These are phyloP conservation scores for Bombus affinis DNA, from an alignment of 1,140 invertebrate species.

Conservation along the genomic window DNA sequence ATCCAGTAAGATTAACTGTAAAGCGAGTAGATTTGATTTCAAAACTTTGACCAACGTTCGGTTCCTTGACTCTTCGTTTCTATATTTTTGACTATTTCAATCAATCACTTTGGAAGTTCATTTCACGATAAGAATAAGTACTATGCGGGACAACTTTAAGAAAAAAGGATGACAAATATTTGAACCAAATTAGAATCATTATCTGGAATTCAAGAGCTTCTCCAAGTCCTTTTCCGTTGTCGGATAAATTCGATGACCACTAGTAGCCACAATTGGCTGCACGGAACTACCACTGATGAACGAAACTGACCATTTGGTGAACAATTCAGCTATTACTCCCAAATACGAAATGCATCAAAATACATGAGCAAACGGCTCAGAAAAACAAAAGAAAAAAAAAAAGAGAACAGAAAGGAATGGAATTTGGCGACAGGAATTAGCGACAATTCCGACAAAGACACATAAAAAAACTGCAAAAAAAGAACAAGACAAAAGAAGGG, in stretches of 20 bases:
- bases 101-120: not conserved
- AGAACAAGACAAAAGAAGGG: not conserved
- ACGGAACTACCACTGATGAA: not conserved
- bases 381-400: not conserved
- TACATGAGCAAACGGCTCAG: not conserved
- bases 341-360: not conserved
- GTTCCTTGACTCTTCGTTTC: not conserved
- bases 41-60: not conserved
- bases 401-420: not conserved
- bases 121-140: not conserved
- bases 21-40: too few relatives aligned
- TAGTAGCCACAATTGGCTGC: not conserved
- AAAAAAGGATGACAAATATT: too few relatives aligned
- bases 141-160: too few relatives aligned
- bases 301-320: not conserved
- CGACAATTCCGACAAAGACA: not conserved
- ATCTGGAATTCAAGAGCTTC: not conserved
- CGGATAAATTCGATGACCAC: not conserved
- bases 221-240: not conserved
- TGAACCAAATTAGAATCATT: not conserved
- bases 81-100: not conserved
- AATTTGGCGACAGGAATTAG: not conserved
- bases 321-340: not conserved
- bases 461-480: accelerated
- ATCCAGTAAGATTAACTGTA: too few relatives aligned